Conservation (phyloP, 2,797 vertebrate genomes). For the Streptopelia turtur region DNA sequence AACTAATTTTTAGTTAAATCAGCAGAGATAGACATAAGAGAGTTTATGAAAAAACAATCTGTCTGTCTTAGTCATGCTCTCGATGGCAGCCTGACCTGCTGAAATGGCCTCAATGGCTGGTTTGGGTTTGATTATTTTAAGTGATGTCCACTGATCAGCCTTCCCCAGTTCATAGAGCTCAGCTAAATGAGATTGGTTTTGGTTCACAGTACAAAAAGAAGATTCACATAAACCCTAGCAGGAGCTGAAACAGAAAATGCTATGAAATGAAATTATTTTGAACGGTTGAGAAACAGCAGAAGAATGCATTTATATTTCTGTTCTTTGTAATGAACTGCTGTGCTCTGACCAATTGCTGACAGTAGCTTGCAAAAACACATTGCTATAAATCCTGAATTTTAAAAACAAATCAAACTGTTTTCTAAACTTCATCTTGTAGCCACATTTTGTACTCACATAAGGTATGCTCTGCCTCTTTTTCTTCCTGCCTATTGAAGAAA, state of each 20-base stretch:
- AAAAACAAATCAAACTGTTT: neutral
- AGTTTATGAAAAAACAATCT: neutral
- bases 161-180: neutral
- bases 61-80: neutral
- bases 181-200: neutral
- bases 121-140: neutral
- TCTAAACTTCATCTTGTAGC: neutral
- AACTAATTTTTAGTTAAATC: too few relatives aligned
- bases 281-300: neutral
- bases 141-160: neutral
- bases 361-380: neutral
- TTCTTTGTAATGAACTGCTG: neutral
- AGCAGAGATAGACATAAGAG: neutral
- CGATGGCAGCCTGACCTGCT: neutral
- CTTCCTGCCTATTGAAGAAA: neutral
- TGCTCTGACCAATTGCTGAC: neutral
- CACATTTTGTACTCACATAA: neutral
- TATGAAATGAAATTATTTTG: constrained; percentile 7
- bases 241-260: neutral
- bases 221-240: neutral
- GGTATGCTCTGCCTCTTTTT: neutral
- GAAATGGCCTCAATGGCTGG: neutral
- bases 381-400: neutral
- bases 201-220: neutral
- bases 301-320: neutral